Base-by-base conservation (phyloP, 2,113 vertebrate genomes). In the Caracal caracal region DNA sequence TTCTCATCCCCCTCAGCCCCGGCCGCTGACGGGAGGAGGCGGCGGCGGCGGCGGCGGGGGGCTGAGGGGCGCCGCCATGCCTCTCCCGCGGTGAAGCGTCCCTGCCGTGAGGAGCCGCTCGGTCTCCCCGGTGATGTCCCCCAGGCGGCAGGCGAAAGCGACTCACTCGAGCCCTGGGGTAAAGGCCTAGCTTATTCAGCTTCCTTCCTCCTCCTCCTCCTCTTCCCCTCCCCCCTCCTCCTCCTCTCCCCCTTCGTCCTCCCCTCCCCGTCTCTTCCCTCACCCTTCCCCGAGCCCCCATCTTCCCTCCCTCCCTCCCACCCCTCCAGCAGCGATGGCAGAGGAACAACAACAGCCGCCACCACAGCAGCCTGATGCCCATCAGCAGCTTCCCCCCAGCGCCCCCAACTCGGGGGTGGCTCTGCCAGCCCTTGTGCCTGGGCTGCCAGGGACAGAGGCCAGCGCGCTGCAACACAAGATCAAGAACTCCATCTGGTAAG, bases 401-500 rank as follows among this genome's bases (percentile, higher is more conserved):
- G 65, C 88, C 93, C 97, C 97, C 85, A 95, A 96, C 96, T 98
- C 98, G 96, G 98, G 97, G 95, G 98, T 98, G 97, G 98, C 98
- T 76, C 97, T 99, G 97, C 99, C 99, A 92, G 98, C 99, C 95
- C 98, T 99, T 94, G 99, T 99, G 94, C 98, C 99, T 59, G 99
- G 99, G 98, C 98, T 99, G 98, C 99, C 99, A 93, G 99, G 99
- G 93, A 97, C 99, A 24, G 99, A 99, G 97, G 99, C 99, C 98
- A 99, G 98, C 93, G 99, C 99, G 93, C 98, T 99, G 98, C 99
- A 99, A 98, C 99, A 99, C 98, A 98, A 99, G 99, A 99, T 99
- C 98, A 99, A 99, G 98, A 99, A 99, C 99, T 99, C 99, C 97
- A 99, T 99, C 99, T 99, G 99, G 99, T 99, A 98, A 99, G 99